Percentiles rank a stretch among this genome's conserved stretches.
Evolutionary conservation across 2,113 vertebrate genomes (phyloP).

Genomic region (Megatriorchis doriae): DNA sequence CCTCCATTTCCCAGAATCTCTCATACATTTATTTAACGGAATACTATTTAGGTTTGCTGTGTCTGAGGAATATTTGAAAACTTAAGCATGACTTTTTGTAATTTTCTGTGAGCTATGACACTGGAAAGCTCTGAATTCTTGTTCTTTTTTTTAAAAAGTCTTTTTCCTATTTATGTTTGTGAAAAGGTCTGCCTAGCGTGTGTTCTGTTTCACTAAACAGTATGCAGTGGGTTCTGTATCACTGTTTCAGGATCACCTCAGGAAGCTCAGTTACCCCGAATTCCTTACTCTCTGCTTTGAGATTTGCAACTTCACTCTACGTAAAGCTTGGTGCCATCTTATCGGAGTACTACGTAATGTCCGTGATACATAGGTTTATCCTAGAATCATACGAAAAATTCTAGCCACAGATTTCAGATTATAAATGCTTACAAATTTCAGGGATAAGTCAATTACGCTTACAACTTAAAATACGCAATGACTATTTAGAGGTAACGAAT

Average conservation of each 20-base stretch:
- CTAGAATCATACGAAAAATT: neutral
- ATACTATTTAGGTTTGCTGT: constrained; percentile 82
- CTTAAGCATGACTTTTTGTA: constrained; percentile 72
- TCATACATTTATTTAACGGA: constrained; percentile 68
- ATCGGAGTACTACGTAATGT: neutral
- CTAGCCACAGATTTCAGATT: constrained; percentile 11
- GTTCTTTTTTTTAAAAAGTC: constrained; percentile 35
- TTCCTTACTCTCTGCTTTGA: constrained; percentile 66
- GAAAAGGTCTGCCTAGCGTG: constrained; percentile 44
- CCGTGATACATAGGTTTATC: neutral
- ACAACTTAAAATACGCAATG: constrained; percentile 41
- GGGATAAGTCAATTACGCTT: constrained; percentile 63
- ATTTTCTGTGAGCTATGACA: constrained; percentile 76
- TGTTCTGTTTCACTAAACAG: constrained; percentile 48
- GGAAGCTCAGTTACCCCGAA: constrained; percentile 76
- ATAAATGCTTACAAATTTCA: constrained; percentile 55
- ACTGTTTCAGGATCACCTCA: constrained; percentile 82
- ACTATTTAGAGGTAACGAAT: constrained; percentile 57
- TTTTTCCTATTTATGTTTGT: constrained; percentile 72
- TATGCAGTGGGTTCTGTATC: constrained; percentile 63
- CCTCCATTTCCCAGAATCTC: constrained; percentile 65
- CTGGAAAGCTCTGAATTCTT: constrained; percentile 78
- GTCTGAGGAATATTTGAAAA: constrained; percentile 80
- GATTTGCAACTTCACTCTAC: constrained; percentile 37
- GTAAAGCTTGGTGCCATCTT: constrained; percentile 75